Percentiles rank a stretch among this genome's conserved stretches.
Evolutionary conservation across 2,888 invertebrate genomes (phyloP).

Genomic region (Schizaphis graminum): DNA sequence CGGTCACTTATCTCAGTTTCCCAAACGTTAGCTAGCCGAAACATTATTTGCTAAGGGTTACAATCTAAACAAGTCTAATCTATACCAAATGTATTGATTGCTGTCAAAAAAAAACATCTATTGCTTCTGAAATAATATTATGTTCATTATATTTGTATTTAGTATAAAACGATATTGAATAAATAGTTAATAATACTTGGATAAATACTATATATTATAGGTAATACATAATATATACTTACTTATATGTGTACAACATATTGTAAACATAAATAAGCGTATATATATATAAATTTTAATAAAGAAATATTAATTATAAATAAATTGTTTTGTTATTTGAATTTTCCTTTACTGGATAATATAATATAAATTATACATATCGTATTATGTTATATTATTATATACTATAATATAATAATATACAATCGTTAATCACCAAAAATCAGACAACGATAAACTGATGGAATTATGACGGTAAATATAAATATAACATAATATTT

Average conservation of each 20-base stretch:
- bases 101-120: neutral
- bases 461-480: neutral
- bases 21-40: neutral
- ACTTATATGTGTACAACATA: neutral
- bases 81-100: conserved; percentile 20
- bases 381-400: no score
- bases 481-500: neutral
- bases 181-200: neutral
- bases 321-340: neutral
- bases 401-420: neutral
- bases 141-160: neutral
- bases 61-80: conserved; percentile 44
- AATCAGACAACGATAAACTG: neutral
- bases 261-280: neutral
- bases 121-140: neutral
- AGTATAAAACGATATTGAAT: neutral
- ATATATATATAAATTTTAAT: neutral
- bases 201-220: neutral
- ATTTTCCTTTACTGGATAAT: neutral
- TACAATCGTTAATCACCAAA: neutral
- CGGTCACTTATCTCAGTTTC: conserved; percentile 54
- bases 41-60: conserved; percentile 48
- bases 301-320: neutral
- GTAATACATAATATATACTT: neutral
- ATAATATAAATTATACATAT: neutral